These are phyloP conservation scores for Caenorhabditis sp. DNA, from an alignment of 2,888 invertebrate genomes.

Conservation along the genomic window DNA sequence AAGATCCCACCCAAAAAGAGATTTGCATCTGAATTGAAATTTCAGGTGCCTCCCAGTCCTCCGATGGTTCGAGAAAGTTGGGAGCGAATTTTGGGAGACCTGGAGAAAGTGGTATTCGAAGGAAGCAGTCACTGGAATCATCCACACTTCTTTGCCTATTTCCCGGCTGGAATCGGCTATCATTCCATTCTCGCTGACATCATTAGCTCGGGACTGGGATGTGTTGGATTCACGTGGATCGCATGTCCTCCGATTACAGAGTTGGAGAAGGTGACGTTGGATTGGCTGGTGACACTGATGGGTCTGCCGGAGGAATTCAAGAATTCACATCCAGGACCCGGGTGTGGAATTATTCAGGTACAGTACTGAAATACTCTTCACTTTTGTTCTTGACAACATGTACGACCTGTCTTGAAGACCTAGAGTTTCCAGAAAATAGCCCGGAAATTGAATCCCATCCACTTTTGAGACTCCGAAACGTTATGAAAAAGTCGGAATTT, in stretches of 20 bases:
- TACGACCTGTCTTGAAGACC: too few species aligned
- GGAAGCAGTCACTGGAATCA: slow-evolving; percentile 82
- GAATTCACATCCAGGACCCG: too few species aligned
- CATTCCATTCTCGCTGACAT: slow-evolving; percentile 82
- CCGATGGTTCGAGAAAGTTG: slow-evolving; percentile 91
- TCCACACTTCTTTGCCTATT: slow-evolving; percentile 83
- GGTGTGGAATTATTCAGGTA: slow-evolving; percentile 84
- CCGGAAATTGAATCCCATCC: too few species aligned
- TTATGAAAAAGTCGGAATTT: too few species aligned
- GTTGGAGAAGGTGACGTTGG: slow-evolving; percentile 84
- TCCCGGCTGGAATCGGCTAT: slow-evolving; percentile 82
- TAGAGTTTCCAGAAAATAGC: too few species aligned
- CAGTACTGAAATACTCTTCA: too few species aligned
- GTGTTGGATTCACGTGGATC: slow-evolving; percentile 83
- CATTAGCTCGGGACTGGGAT: slow-evolving; percentile 77
- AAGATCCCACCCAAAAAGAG: too few species aligned
- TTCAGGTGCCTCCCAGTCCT: slow-evolving; percentile 88
- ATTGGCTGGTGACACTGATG: slow-evolving; percentile 85
- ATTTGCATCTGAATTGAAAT: not conserved
- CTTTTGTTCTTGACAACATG: too few species aligned
- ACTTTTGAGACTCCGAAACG: too few species aligned
- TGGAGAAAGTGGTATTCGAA: slow-evolving; percentile 75
- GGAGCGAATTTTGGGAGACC: slow-evolving; percentile 91
- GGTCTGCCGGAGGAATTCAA: slow-evolving; percentile 80
- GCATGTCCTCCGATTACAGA: slow-evolving; percentile 85